Evolutionary conservation across 2,113 vertebrate genomes (phyloP).

Genomic region (Dromiciops gliroides): DNA sequence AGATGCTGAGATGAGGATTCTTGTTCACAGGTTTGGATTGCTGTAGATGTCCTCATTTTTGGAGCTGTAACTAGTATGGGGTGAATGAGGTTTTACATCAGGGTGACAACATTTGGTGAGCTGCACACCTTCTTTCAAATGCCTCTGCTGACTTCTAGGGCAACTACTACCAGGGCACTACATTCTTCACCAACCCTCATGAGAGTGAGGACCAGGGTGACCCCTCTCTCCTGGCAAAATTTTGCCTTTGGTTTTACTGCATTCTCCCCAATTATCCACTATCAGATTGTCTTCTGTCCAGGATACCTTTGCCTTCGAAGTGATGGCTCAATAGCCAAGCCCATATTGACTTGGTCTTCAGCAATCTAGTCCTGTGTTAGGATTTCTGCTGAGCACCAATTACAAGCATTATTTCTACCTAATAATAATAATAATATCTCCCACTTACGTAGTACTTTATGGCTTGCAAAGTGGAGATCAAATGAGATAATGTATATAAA

Average conservation of each 20-base stretch:
- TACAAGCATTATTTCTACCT: background rate
- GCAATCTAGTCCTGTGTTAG: background rate
- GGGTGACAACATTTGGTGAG: background rate
- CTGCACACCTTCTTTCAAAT: background rate
- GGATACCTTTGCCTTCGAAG: background rate
- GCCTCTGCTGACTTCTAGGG: background rate
- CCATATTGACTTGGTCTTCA: background rate
- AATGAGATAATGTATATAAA: background rate
- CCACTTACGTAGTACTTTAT: background rate
- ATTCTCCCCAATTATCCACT: background rate
- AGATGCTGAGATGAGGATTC: background rate
- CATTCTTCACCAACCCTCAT: background rate
- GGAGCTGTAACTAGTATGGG: background rate
- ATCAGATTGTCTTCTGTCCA: background rate
- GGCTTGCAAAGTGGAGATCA: background rate
- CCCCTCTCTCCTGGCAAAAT: background rate
- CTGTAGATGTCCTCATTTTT: background rate
- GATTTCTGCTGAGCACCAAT: background rate
- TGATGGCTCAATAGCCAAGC: background rate
- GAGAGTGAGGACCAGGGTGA: background rate
- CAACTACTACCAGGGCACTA: background rate
- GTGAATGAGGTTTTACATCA: background rate
- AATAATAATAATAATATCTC: background rate
- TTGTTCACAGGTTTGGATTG: background rate
- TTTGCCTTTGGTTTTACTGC: background rate